Base-by-base conservation (phyloP, 2,888 invertebrate species). In the Orthonychiurus folsomi region DNA sequence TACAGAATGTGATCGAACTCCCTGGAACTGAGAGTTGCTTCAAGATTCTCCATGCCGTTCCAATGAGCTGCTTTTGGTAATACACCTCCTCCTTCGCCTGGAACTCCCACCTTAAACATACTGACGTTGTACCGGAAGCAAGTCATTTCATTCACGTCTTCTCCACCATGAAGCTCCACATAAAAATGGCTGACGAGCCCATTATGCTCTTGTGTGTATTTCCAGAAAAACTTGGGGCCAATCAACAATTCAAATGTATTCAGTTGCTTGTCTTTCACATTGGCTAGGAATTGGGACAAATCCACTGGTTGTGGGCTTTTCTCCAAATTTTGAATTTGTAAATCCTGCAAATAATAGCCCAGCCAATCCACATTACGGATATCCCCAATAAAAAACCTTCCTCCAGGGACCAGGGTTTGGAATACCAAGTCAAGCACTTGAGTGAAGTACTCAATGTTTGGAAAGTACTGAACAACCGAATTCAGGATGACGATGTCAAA, bases 161-260 rank as follows among this genome's bases (percentile, higher is more conserved):
- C 21, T n/a, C 52, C 52, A 52, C 52, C 20, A 52, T 12, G 52
- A 52, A 52, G 52, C n/a, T 52, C 52, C n/a, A 52, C 3, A n/a
- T 20, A 20, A 9, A 52, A 52, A 9, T 5, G 3, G 21, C 48
- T n/a, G n/a, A n/a, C n/a, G n/a, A n/a, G 15, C 15, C 48, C 48
- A 12, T 12, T 12, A 15, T 47, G 48, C 15, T 15, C 12, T 12
- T 15, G 12, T 15, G 15, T 15, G 48, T 52, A 52, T 5, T n/a
- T 23, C 5, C 20, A n/a, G 21, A 52, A 52, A 52, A 12, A 52
- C 3, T 5, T n/a, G 5, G 52, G 52, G n/a, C 52, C 21, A 5
- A 52, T 5, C 9, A 52, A n/a, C 9, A 52, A n/a, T 23, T 52
- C 52, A 52, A 52, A 52, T n/a, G n/a, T n/a, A n/a, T n/a, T n/a